Base-by-base conservation (phyloP, 1,140 invertebrate species). In the Luehdorfia chinensis region DNA sequence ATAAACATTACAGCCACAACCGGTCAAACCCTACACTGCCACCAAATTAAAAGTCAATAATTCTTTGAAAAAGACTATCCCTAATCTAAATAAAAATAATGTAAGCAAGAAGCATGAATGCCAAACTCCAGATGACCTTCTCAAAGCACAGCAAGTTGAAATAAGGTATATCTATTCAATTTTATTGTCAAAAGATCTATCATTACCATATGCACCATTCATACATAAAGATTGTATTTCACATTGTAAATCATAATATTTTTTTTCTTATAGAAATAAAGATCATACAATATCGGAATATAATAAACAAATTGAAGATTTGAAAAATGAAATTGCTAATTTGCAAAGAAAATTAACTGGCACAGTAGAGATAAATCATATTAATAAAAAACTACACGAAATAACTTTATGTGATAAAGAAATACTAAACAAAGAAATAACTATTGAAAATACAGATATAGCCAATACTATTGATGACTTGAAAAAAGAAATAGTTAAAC, bases 121-220 rank as follows among this genome's bases (percentile, higher is more conserved):
- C 39, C 49, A 51, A 43, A 45, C 52, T 1, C 55, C 67, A 44
- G 63, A 76, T 49, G 81, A 85, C 44, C 44, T 85, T 30, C 61
- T 84, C 15, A 76, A 81, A 58, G 66, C 71, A 31, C 77, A 81
- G 39, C 74, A 83, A 60, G 79, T 75, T 43, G 81, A 85, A 71
- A 79, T 85, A 45, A 75, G 77, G 81, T 83, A 67, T n/a, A n/a
- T n/a, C n/a, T 50, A 15, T 33, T 8, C n/a, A 31, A n/a, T 4
- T n/a, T 30, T 30, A n/a, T 19, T 30, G 13, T 34, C 25, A 9
- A 18, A 16, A 2, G 2, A 25, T 28, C 14, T 43, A 33, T 18
- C 28, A 28, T 27, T n/a, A n/a, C n/a, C n/a, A n/a, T n/a, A n/a
- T n/a, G n/a, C n/a, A n/a, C n/a, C n/a, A n/a, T n/a, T n/a, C n/a